Conservation (phyloP, 2,113 vertebrate genomes). For the Rhinolophus ferrumequinum region DNA sequence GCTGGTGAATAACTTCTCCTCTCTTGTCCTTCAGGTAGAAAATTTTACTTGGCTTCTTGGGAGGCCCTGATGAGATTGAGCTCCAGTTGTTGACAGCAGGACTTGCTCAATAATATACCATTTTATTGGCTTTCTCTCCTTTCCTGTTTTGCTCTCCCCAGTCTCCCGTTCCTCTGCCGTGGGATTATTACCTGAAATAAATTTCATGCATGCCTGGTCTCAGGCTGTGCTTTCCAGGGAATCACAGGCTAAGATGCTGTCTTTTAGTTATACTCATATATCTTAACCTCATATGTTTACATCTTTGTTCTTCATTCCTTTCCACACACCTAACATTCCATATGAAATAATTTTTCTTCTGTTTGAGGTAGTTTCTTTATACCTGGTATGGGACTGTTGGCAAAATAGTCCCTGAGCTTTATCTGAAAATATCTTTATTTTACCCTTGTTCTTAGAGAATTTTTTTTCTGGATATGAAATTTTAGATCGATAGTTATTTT, state of each 20-base stretch:
- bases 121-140: neutral
- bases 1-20: neutral
- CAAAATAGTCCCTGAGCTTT: neutral
- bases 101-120: neutral
- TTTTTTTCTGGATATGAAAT: neutral
- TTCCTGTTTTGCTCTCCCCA: neutral
- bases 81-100: neutral
- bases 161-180: neutral
- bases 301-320: neutral
- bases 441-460: neutral
- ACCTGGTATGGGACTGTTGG: neutral
- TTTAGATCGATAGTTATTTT: neutral
- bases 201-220: neutral
- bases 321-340: neutral
- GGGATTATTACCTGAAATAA: neutral
- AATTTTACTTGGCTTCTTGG: neutral
- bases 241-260: neutral
- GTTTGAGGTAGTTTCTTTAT: neutral
- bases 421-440: constrained; percentile 4
- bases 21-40: neutral
- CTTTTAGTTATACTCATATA: neutral
- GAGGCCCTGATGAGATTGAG: neutral
- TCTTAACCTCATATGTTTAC: neutral
- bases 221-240: neutral
- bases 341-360: neutral